Percentiles rank a stretch among this genome's conserved stretches.
phyloP scores from a whole-genome alignment of 2,888 invertebrate genomes.

The Drosophila niveifrons region DNA sequence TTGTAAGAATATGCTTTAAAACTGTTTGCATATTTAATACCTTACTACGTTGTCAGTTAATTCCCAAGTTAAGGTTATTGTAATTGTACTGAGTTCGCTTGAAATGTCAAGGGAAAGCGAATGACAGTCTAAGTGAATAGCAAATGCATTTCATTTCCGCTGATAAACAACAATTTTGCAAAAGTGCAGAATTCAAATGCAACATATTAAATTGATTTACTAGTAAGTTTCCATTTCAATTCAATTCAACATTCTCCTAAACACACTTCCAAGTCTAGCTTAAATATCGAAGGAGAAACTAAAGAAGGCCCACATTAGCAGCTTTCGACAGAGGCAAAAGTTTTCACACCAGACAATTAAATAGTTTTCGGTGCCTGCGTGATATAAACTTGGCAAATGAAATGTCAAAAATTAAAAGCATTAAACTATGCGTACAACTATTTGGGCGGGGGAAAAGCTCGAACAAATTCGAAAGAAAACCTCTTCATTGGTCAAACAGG shows the following conservation, averaged over 20 bases:
- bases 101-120: conserved; percentile 27
- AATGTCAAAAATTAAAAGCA: conserved; percentile 72
- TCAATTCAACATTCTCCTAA: not conserved
- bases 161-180: conserved; percentile 53
- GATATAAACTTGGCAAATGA: conserved; percentile 58
- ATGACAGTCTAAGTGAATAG: conserved; percentile 35
- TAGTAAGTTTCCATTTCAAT: not conserved
- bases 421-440: conserved; percentile 63
- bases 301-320: conserved; percentile 34
- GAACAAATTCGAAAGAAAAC: conserved; percentile 50
- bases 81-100: conserved; percentile 5
- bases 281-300: not conserved
- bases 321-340: conserved; percentile 24
- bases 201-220: conserved; percentile 54
- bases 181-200: conserved; percentile 41
- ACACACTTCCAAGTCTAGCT: conserved; percentile 3
- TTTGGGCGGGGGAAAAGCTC: conserved; percentile 33
- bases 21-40: not conserved
- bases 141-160: conserved; percentile 64
- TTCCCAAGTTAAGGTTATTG: conserved; percentile 6
- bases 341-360: conserved; percentile 49
- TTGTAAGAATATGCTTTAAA: not conserved
- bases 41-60: not conserved
- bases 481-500: conserved; percentile 59
- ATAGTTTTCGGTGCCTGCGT: conserved; percentile 26